Base-by-base conservation (phyloP, 2,888 invertebrate species). In the Tryphoninae sp. region DNA sequence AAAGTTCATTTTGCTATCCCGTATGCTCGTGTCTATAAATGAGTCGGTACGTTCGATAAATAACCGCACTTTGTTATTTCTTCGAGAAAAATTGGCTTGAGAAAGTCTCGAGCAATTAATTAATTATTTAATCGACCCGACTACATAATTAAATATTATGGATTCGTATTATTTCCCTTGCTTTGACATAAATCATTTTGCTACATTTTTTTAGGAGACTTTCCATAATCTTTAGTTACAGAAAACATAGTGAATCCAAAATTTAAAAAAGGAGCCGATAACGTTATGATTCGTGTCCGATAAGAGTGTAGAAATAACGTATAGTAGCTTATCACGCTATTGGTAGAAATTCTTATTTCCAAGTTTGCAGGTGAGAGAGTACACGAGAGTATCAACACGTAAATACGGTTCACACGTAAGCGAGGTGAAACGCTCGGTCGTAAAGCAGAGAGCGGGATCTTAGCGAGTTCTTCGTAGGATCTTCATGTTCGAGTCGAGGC, bases 401-500 rank as follows among this genome's bases (percentile, higher is more conserved):
- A 78, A 64, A 72, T 23, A 75, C 23, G 72, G 75, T 72, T 72
- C 72, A 73, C 76, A 72, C 72, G 79, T 80, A 82, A 51, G 59
- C 51, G 72, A 68, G 72, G 78, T 76, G 83, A 81, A 83, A 81
- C 72, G 83, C 76, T 76, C 68, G 69, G 75, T 75, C 81, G 78
- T 83, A 83, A 83, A 83, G 51, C 72, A 45, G 51, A 78, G 51
- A 78, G 55, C 16, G 55, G 45, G 62, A 75, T 75, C 72, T 78
- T 75, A 51, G 78, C 79, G 80, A 80, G 77, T 13, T 11, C 19
- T 77, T 64, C 79, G 76, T 68, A 68, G 82, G 59, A 80, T 64
- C 84, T 81, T 85, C 83, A 84, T 86, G 49, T 61, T 77, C 61
- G 85, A 88, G 84, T 80, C 85, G 33, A 33, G 33, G 33, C 33